Evolutionary conservation across 2,113 vertebrate species (phyloP).

Genomic region (Solea solea): DNA sequence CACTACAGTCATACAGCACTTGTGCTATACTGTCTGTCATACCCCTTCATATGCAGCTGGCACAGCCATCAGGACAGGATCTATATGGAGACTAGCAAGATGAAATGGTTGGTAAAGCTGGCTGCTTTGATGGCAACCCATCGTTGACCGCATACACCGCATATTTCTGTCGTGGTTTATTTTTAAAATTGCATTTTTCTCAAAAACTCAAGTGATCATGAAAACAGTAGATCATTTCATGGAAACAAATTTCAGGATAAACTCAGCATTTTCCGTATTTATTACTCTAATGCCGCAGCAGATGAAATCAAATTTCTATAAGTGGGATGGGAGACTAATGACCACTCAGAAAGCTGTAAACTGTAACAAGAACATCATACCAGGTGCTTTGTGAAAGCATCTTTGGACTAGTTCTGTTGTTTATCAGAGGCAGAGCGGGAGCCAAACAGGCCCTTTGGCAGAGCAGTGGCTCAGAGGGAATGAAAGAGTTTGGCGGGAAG

Average conservation of each 20-base stretch:
- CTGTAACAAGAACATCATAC: slow-evolving; percentile 49
- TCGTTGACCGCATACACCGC: too few relatives aligned
- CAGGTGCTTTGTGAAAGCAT: slow-evolving; percentile 69
- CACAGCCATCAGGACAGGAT: too few relatives aligned
- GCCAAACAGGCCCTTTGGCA: slow-evolving; percentile 71
- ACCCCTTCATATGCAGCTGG: too few relatives aligned
- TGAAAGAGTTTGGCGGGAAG: slow-evolving; percentile 32
- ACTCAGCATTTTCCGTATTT: slow-evolving; percentile 25
- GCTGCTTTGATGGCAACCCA: too few relatives aligned
- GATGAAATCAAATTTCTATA: slow-evolving; percentile 43
- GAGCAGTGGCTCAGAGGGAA: slow-evolving; percentile 44
- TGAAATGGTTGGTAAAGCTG: neutral
- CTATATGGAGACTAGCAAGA: too few relatives aligned
- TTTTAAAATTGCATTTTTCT: too few relatives aligned
- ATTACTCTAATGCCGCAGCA: slow-evolving; percentile 31
- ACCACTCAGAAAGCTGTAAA: slow-evolving; percentile 7
- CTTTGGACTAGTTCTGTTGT: slow-evolving; percentile 62
- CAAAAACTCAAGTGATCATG: too few relatives aligned
- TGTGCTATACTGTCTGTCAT: too few relatives aligned
- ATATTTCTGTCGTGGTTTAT: too few relatives aligned
- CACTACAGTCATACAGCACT: too few relatives aligned
- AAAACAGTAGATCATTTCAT: too few relatives aligned
- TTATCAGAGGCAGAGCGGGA: slow-evolving; percentile 50
- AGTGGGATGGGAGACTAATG: slow-evolving; percentile 29
- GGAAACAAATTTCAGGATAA: slow-evolving; percentile 22